These are phyloP conservation scores for Anthopleura sola DNA, from an alignment of 64 coral and sea anemone genomes.

Conservation along the genomic window DNA sequence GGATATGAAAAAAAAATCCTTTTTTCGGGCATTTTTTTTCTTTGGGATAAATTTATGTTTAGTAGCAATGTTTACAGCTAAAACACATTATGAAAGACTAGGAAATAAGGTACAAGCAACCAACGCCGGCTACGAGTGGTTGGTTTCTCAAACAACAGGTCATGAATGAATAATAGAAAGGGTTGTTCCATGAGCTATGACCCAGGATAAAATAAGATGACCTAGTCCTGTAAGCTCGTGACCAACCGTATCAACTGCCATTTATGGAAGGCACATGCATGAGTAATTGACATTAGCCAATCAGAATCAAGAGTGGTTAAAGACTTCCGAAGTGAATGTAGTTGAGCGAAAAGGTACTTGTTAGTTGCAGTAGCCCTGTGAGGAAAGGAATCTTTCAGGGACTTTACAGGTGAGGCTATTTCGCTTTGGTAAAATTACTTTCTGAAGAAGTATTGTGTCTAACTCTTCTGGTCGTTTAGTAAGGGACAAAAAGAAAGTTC, in stretches of 20 bases:
- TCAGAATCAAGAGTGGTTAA: not conserved
- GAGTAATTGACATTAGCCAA: conserved; percentile 31
- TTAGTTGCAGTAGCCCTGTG: conserved; percentile 16
- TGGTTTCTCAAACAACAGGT: not conserved
- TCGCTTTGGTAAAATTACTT: not conserved
- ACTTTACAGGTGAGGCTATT: not conserved
- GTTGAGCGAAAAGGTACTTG: conserved; percentile 10
- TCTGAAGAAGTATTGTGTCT: not conserved
- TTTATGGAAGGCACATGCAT: conserved; percentile 19
- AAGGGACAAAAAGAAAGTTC: not conserved
- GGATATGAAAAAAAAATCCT: not conserved
- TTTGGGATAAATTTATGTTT: not conserved
- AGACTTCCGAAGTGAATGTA: conserved; percentile 9
- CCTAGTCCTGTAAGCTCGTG: conserved; percentile 21
- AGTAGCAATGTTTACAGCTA: not conserved
- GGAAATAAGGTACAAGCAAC: not conserved
- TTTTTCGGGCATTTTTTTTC: not conserved
- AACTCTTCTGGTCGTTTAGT: not conserved
- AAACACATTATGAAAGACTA: conserved; percentile 9
- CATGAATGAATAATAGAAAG: not conserved
- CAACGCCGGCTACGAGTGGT: not conserved
- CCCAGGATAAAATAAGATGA: conserved; percentile 27
- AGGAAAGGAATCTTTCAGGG: conserved; percentile 22
- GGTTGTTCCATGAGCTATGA: not conserved
- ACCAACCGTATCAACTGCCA: conserved; percentile 2